Conservation (phyloP, 1,140 invertebrate species). For the Bursaphelenchus mucronatus region DNA sequence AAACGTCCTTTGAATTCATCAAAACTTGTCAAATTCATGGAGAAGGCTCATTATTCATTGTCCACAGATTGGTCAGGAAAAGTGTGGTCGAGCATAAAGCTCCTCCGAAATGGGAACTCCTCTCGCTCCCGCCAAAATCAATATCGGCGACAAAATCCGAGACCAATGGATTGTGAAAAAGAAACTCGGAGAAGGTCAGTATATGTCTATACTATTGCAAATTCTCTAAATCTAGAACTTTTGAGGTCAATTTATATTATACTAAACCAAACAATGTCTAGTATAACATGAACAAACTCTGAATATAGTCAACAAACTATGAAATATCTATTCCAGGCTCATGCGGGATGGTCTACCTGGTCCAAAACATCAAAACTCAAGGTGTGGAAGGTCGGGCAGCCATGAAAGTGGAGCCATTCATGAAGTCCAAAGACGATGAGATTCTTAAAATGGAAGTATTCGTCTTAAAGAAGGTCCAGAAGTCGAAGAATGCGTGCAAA, state of each 20-base stretch:
- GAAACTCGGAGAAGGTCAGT: conserved; percentile 39
- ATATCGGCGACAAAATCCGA: conserved; percentile 31
- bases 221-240: no score
- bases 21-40: no score
- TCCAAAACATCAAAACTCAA: conserved; percentile 23
- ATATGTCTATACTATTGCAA: no score
- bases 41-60: no score
- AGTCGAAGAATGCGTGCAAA: conserved; percentile 43
- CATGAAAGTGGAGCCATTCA: conserved; percentile 43
- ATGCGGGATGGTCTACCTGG: conserved; percentile 41
- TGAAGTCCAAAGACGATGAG: conserved; percentile 48
- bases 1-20: no score
- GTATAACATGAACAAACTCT: no score
- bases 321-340: no score
- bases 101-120: conserved; percentile 18
- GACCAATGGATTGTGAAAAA: conserved; percentile 40
- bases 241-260: no score
- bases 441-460: conserved; percentile 53
- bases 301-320: no score
- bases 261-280: no score
- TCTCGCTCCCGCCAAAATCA: conserved; percentile 28
- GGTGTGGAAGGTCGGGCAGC: background rate
- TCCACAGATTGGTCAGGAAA: no score
- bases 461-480: conserved; percentile 48
- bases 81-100: conserved; percentile 5